Percentiles rank a stretch among this genome's conserved stretches.
These are phyloP conservation scores for Nemapogon koenigi DNA, from an alignment of 2,888 invertebrate genomes.

Conservation along the genomic window DNA sequence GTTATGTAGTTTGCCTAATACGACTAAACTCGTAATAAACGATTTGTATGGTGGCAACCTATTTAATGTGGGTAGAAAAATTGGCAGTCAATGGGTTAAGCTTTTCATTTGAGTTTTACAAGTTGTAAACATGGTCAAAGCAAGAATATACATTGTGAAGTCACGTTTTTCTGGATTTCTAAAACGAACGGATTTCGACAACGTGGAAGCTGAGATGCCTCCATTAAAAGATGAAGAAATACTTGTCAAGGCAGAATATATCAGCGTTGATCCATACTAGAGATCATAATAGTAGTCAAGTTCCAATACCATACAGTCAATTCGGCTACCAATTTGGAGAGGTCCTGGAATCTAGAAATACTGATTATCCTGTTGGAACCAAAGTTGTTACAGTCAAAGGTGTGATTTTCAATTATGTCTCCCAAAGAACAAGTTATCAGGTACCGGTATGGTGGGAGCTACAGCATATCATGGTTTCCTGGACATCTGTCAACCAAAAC, in stretches of 20 bases:
- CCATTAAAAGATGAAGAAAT: conserved; percentile 62
- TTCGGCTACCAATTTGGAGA: conserved; percentile 28
- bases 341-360: conserved; percentile 68
- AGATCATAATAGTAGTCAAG: conserved; percentile 19
- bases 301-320: conserved; percentile 30
- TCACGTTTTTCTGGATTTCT: conserved; percentile 65
- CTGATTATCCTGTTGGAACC: conserved; percentile 65
- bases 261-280: conserved; percentile 35
- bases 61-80: too few species aligned
- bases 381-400: conserved; percentile 67
- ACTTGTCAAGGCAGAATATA: conserved; percentile 28
- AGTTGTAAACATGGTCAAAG: conserved; percentile 53
- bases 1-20: too few species aligned
- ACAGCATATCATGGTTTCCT: conserved; percentile 76
- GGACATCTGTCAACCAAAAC: conserved; percentile 71
- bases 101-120: too few species aligned
- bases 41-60: too few species aligned
- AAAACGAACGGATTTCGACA: conserved; percentile 58
- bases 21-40: too few species aligned
- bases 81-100: too few species aligned
- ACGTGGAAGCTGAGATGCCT: conserved; percentile 67
- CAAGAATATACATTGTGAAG: conserved; percentile 61
- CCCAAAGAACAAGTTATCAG: too few species aligned
- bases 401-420: too few species aligned
- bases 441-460: conserved; percentile 72